Base-by-base conservation (phyloP, 2,113 vertebrate species). In the Aegypius monachus region DNA sequence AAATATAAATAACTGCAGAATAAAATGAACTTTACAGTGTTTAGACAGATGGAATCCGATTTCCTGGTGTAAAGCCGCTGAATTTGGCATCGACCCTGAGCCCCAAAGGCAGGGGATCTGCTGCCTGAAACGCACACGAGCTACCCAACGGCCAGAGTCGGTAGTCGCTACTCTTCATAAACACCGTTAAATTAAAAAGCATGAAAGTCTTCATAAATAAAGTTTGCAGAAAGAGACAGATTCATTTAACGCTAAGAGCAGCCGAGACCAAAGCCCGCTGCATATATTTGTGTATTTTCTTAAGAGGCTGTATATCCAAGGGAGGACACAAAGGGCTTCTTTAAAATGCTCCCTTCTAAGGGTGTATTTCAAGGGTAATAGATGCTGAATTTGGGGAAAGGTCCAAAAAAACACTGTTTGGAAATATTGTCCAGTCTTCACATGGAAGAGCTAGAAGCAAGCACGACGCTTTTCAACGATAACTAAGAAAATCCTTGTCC, bases 401-500 rank as follows among this genome's bases (percentile, higher is more conserved):
- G n/a, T 59, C 61, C 1, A 74, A 67, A 90, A 70, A 89, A 68
- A 1, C 25, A 63, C 58, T 45, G 25, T 74, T 81, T 43, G 40
- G 62, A 94, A 93, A 85, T 70, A 66, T 32, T 50, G 63, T 75
- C 0, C 1, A 75, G 42, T 40, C 70, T 85, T 95, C 50, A 34
- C 10, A 8, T 50, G 74, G 74, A 95, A 85, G 58, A 87, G 53
- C 36, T 58, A 91, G 82, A 87, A 91, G 26, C 4, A 13, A 89
- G 66, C 66, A 73, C 0, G 4, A 75, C 0, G 1, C 32, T 87
- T 95, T 89, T 87, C 58, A 91, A n/a, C 0, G 16, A 40, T 48
- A 91, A 62, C 73, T 87, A 85, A 91, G 53, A 91, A 95, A 95
- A 89, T 50, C 48, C 66, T 87, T 89, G 84, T 84, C 91, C 95